Conservation (phyloP, 2,113 vertebrate genomes). For the Mastomys natalensis region DNA sequence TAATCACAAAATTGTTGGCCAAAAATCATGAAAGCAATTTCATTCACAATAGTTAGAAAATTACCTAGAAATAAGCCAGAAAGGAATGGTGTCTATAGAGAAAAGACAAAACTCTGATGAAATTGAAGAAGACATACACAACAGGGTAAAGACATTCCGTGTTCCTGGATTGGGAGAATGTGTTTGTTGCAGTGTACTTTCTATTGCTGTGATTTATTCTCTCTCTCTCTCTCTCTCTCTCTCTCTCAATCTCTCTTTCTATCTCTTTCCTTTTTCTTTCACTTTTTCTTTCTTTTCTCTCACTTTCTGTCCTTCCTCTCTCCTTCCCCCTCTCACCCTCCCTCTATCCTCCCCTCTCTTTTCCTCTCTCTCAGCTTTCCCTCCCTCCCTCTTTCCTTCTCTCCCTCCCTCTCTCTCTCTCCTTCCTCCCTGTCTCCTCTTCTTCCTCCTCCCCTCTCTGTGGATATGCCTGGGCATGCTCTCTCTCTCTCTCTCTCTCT, state of each 20-base stretch:
- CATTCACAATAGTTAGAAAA: not conserved
- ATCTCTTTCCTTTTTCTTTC: not conserved
- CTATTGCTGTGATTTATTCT: not conserved
- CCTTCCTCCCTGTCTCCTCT: not conserved
- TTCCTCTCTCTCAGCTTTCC: not conserved
- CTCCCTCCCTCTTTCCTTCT: not conserved
- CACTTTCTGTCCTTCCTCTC: too few species aligned
- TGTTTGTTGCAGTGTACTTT: not conserved
- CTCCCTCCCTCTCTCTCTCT: too few species aligned
- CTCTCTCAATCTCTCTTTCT: not conserved
- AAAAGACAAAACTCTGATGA: not conserved
- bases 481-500: not conserved
- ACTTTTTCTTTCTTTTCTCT: rapidly evolving
- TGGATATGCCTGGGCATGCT: too few species aligned
- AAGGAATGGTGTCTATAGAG: not conserved
- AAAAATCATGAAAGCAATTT: not conserved
- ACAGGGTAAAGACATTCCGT: not conserved
- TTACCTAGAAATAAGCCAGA: not conserved
- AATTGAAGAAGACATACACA: not conserved
- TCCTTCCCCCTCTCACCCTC: too few species aligned
- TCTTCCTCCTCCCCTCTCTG: not conserved
- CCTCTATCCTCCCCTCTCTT: not conserved
- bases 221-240: not conserved
- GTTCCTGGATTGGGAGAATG: not conserved
- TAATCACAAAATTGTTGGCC: not conserved